phyloP scores from a whole-genome alignment of 2,888 invertebrate species.

The Gerris lacustris region DNA sequence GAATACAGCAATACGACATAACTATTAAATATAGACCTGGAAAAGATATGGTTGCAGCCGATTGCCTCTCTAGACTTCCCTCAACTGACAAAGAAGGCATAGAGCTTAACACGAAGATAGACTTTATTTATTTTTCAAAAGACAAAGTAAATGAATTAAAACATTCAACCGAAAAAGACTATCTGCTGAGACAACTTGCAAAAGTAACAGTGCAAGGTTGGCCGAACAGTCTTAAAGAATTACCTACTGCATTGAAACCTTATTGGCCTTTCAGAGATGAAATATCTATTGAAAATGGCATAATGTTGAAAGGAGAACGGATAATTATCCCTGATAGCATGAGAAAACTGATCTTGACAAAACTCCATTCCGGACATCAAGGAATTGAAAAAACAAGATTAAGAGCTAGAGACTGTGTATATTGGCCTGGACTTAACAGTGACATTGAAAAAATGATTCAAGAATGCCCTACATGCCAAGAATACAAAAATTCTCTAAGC shows the following conservation, averaged over 20 bases:
- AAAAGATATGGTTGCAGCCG: not conserved
- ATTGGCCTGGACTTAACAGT: not conserved
- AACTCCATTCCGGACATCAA: not conserved
- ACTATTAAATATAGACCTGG: slow-evolving; percentile 14
- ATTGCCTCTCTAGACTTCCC: not conserved
- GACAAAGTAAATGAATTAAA: not conserved
- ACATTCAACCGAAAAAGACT: not conserved
- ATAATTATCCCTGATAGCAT: not conserved
- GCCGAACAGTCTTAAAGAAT: not conserved
- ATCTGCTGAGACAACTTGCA: not conserved
- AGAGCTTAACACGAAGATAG: not conserved
- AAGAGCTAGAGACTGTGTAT: not conserved
- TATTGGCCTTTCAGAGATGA: not conserved
- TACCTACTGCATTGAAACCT: not conserved
- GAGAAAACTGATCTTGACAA: not conserved
- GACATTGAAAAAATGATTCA: not conserved
- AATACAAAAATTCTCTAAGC: not conserved
- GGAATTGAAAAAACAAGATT: not conserved
- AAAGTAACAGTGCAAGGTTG: not conserved
- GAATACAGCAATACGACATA: slow-evolving; percentile 15
- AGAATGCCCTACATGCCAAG: not conserved
- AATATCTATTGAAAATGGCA: not conserved
- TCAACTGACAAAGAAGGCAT: not conserved
- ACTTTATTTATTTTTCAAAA: not conserved
- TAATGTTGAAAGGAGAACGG: not conserved